Percentiles rank a stretch among this genome's conserved stretches.
Conservation (phyloP, 1,140 invertebrate genomes). For the Bombus soroeensis region DNA sequence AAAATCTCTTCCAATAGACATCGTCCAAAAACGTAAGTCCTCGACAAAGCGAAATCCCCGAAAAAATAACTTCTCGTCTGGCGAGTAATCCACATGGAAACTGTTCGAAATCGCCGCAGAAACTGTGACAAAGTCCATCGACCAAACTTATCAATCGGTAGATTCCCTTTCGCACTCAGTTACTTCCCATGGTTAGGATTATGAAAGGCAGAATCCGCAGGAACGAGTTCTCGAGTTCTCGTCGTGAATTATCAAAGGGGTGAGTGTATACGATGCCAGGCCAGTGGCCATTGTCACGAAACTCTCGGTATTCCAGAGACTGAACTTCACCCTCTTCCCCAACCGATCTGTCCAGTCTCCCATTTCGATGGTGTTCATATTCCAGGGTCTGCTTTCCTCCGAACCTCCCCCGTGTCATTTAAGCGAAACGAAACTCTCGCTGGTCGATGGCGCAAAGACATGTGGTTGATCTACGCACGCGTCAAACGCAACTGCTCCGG, state of each 20-base stretch:
- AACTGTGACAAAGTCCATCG: background rate
- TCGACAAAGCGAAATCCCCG: background rate
- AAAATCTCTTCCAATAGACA: too few relatives aligned
- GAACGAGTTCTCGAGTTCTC: background rate
- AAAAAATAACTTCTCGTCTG: background rate
- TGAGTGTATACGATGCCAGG: background rate
- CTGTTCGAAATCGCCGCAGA: background rate
- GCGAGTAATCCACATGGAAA: background rate
- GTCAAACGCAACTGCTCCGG: background rate
- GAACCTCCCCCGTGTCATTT: constrained; percentile 42
- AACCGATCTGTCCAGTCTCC: constrained; percentile 9
- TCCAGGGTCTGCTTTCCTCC: background rate
- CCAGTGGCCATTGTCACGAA: constrained; percentile 34
- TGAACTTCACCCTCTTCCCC: background rate
- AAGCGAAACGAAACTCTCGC: constrained; percentile 49
- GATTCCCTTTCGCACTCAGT: background rate
- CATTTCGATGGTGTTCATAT: constrained; percentile 29
- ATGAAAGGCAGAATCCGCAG: background rate
- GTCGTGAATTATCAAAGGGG: background rate
- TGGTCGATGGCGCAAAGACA: constrained; percentile 58
- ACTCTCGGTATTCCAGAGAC: constrained; percentile 17
- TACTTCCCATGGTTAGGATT: constrained; percentile 3
- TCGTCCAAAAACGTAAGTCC: too few relatives aligned
- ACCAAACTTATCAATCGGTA: background rate
- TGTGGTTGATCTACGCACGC: constrained; percentile 43